Evolutionary conservation across 2,113 vertebrate species (phyloP).

Genomic region (Coregonus clupeaformis): DNA sequence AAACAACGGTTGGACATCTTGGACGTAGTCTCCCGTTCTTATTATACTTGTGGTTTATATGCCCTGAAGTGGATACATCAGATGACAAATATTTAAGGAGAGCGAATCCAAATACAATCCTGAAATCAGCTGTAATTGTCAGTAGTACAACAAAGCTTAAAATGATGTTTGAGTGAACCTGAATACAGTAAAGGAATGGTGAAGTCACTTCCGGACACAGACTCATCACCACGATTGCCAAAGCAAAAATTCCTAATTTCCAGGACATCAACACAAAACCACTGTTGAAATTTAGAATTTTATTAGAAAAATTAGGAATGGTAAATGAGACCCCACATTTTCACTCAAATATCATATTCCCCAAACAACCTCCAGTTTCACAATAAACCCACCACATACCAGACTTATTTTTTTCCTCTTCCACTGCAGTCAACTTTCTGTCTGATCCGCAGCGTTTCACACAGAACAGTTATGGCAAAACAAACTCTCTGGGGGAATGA

Average conservation of each 20-base stretch:
- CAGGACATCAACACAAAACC: neutral
- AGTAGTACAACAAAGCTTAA: no score
- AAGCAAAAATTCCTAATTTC: neutral
- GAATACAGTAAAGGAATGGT: no score
- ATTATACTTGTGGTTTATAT: no score
- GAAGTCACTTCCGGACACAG: no score
- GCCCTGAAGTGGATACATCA: no score
- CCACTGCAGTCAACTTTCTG: neutral
- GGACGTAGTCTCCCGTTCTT: no score
- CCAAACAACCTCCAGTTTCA: neutral
- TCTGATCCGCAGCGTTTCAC: neutral
- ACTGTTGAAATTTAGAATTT: conserved; percentile 31
- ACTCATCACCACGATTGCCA: no score
- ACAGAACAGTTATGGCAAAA: neutral
- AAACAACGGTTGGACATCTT: no score
- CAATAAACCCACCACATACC: neutral
- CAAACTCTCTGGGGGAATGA: neutral
- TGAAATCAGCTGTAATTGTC: no score
- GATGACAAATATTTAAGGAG: no score
- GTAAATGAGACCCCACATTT: conserved; percentile 11
- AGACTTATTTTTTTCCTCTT: neutral
- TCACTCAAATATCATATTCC: conserved; percentile 21
- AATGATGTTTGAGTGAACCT: no score
- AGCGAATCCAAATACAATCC: no score
- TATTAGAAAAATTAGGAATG: conserved; percentile 57